Conservation (phyloP, 2,113 vertebrate species). For the Charadrius vociferus region DNA sequence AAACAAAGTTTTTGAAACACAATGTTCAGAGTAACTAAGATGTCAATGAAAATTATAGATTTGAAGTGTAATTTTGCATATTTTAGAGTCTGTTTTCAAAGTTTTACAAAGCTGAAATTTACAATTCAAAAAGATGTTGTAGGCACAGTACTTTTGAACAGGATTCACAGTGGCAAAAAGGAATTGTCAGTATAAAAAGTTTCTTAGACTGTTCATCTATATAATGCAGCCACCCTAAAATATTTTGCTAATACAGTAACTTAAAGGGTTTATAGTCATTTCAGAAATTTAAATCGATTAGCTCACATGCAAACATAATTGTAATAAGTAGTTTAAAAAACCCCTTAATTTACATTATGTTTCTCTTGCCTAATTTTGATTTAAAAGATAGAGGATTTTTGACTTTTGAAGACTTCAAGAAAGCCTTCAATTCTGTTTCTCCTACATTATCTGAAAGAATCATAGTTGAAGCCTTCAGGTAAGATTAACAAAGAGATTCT, state of each 20-base stretch:
- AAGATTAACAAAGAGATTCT: neutral
- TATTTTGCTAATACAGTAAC: neutral
- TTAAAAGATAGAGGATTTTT: slow-evolving; percentile 75
- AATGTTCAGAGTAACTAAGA: neutral
- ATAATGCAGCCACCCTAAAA: neutral
- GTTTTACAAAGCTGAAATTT: neutral
- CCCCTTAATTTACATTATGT: neutral
- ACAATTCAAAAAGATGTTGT: neutral
- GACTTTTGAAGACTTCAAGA: slow-evolving; percentile 78
- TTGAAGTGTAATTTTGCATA: neutral
- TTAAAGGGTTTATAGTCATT: neutral
- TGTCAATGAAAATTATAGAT: neutral
- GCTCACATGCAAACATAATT: neutral
- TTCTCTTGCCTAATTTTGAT: slow-evolving; percentile 2
- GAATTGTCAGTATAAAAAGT: neutral
- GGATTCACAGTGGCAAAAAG: neutral
- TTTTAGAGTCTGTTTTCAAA: neutral
- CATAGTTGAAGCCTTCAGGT: slow-evolving; percentile 76
- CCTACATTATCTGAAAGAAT: slow-evolving; percentile 71
- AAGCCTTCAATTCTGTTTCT: slow-evolving; percentile 69
- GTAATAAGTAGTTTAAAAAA: neutral
- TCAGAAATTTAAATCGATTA: neutral
- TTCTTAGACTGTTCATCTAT: neutral
- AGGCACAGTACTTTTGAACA: neutral
- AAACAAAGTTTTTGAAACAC: neutral